Conservation (phyloP, 2,797 vertebrate genomes). For the Brachymystax lenok region DNA sequence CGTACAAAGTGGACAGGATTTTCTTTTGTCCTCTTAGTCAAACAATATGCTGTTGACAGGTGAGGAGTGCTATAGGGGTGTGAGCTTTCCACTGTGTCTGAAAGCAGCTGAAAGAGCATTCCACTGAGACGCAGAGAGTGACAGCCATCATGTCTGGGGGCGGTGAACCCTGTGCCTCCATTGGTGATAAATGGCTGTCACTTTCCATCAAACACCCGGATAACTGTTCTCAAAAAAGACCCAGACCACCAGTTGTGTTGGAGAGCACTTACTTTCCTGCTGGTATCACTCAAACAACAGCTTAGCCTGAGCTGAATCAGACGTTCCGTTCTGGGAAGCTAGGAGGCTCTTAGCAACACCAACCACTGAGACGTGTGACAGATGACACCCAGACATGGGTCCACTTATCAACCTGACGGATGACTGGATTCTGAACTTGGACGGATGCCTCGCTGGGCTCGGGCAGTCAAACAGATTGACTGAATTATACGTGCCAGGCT, state of each 20-base stretch:
- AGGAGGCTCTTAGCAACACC: constrained; percentile 47
- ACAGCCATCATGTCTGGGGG: constrained; percentile 1
- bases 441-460: constrained; percentile 35
- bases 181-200: constrained; percentile 57
- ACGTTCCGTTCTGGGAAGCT: constrained; percentile 56
- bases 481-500: constrained; percentile 9
- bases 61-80: neutral
- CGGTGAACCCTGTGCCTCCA: constrained; percentile 3
- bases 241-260: constrained; percentile 54
- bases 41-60: neutral
- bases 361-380: constrained; percentile 63
- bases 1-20: constrained; percentile 32
- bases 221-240: constrained; percentile 47
- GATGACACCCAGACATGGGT: constrained; percentile 66
- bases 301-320: constrained; percentile 70
- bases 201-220: constrained; percentile 57
- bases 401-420: constrained; percentile 68
- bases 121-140: constrained; percentile 21
- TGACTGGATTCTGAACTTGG: constrained; percentile 52
- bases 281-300: constrained; percentile 70
- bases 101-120: neutral
- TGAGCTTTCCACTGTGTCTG: neutral
- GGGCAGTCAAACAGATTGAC: constrained; percentile 10
- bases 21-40: neutral
- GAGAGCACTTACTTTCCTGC: constrained; percentile 61